Percentiles rank a stretch among this genome's conserved stretches.
These are phyloP conservation scores for Podarcis lilfordi DNA, from an alignment of 2,797 vertebrate species.

Conservation along the genomic window DNA sequence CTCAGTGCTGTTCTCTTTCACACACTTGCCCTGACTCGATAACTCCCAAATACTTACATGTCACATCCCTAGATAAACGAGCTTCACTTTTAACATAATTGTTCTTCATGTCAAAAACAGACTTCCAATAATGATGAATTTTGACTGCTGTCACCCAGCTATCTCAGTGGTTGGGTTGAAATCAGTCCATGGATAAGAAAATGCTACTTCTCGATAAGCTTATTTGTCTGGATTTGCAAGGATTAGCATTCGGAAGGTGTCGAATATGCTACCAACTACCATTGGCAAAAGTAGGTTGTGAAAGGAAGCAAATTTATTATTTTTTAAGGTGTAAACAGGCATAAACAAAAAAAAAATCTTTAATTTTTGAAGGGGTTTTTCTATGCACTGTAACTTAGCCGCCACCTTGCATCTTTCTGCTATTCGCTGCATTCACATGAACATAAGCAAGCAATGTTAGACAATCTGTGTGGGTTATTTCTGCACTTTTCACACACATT, in stretches of 20 bases:
- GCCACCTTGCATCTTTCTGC: not conserved
- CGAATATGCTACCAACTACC: not conserved
- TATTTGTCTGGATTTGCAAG: constrained; percentile 13
- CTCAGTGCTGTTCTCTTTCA: constrained; percentile 39
- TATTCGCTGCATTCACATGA: not conserved
- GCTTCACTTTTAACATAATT: constrained; percentile 10
- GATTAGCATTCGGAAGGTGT: not conserved
- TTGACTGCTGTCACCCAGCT: constrained; percentile 6
- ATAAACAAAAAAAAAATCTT: not conserved
- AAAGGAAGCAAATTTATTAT: not conserved
- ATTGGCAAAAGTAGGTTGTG: not conserved
- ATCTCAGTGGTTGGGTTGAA: not conserved
- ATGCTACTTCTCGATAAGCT: constrained; percentile 12
- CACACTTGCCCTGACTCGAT: constrained; percentile 24
- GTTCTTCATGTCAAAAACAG: constrained; percentile 14
- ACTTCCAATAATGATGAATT: constrained; percentile 36
- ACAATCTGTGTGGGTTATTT: not conserved
- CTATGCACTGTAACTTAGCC: not conserved
- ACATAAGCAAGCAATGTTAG: not conserved
- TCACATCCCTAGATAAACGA: constrained; percentile 28
- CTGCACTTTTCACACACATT: not conserved
- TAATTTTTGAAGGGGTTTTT: not conserved
- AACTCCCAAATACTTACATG: constrained; percentile 39
- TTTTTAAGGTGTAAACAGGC: not conserved
- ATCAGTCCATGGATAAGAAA: constrained; percentile 4